Conservation (phyloP, 2,888 invertebrate species). For the Aradus depressus region DNA sequence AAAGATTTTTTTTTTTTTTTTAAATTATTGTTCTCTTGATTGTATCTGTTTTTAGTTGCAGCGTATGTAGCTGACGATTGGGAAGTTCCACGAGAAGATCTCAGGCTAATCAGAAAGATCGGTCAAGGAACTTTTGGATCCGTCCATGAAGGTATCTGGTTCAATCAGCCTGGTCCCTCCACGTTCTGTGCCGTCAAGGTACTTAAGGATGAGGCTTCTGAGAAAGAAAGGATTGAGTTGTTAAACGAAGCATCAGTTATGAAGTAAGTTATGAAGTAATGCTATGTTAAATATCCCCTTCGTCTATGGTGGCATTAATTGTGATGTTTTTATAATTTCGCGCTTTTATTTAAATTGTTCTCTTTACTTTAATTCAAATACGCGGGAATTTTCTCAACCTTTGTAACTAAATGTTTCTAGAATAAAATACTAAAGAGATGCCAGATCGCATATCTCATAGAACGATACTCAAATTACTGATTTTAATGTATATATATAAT, state of each 20-base stretch:
- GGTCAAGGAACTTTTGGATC: conserved; percentile 66
- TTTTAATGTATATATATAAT: too few relatives aligned
- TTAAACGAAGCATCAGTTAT: conserved; percentile 61
- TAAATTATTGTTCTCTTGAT: too few relatives aligned
- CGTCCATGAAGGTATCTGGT: conserved; percentile 51
- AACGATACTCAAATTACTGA: too few relatives aligned
- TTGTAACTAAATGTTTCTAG: too few relatives aligned
- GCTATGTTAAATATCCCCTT: not conserved
- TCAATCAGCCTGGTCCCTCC: conserved; percentile 15
- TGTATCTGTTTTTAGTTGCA: too few relatives aligned
- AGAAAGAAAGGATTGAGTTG: conserved; percentile 51
- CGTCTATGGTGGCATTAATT: not conserved
- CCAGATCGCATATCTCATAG: too few relatives aligned
- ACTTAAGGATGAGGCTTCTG: conserved; percentile 46
- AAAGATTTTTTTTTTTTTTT: not conserved
- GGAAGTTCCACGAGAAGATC: conserved; percentile 52
- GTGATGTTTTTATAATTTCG: too few relatives aligned
- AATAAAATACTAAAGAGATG: too few relatives aligned
- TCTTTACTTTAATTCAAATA: too few relatives aligned
- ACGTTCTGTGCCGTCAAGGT: conserved; percentile 54
- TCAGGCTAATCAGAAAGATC: conserved; percentile 45
- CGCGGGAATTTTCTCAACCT: too few relatives aligned
- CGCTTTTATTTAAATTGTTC: too few relatives aligned
- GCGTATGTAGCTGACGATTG: conserved; percentile 56
- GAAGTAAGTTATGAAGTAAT: conserved; percentile 43